Conservation (phyloP, 2,797 vertebrate species). For the Melanogrammus aeglefinus region DNA sequence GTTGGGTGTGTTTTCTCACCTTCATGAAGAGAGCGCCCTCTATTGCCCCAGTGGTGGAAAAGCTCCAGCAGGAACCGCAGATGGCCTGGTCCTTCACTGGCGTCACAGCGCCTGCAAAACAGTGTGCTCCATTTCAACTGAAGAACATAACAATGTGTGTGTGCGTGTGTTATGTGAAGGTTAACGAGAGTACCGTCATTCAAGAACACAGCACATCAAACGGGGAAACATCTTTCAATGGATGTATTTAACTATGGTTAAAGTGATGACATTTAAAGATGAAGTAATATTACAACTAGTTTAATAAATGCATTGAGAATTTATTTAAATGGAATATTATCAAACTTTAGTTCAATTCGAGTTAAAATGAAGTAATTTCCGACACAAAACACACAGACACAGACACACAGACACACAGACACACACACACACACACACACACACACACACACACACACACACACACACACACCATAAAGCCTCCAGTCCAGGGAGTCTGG, state of each 20-base stretch:
- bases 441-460: neutral
- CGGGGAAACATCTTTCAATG: neutral
- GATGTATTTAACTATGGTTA: neutral
- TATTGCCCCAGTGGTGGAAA: conserved; percentile 75
- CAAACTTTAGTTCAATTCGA: neutral
- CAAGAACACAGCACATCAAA: neutral
- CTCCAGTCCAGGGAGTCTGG: conserved; percentile 79
- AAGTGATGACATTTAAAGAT: neutral
- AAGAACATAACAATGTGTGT: neutral
- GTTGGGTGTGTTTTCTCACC: conserved; percentile 49
- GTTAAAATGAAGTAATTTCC: no score
- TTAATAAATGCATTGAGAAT: neutral
- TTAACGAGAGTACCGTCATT: neutral
- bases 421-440: no score
- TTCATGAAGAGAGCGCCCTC: conserved; percentile 83
- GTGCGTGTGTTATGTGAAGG: neutral
- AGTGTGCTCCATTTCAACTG: neutral
- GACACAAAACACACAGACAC: neutral
- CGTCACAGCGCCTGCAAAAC: conserved; percentile 75
- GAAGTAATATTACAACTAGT: neutral
- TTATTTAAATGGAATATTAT: neutral
- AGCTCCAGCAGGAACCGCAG: conserved; percentile 81
- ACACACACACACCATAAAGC: conserved; percentile 64
- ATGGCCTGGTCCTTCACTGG: conserved; percentile 79
- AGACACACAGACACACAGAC: no score